Conservation (phyloP, 30 jellyfish, hydroid and myxozoan species). For the Chrysaora quinquecirrha region DNA sequence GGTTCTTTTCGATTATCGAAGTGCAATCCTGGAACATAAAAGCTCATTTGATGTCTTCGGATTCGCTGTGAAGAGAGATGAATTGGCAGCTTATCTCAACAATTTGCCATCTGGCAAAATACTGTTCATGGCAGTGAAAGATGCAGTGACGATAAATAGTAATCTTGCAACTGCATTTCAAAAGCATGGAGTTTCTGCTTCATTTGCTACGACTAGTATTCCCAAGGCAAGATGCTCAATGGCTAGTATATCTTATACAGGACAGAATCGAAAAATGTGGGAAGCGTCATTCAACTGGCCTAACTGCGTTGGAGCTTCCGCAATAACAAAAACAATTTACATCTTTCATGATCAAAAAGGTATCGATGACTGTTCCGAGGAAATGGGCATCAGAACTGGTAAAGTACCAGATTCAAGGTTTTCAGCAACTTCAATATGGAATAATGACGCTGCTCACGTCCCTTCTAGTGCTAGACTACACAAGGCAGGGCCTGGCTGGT, state of each 20-base stretch:
- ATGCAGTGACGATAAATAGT: conserved; percentile 13
- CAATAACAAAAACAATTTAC: background rate
- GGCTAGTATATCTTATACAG: conserved; percentile 5
- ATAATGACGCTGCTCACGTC: background rate
- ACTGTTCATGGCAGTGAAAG: conserved; percentile 17
- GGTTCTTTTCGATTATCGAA: conserved; percentile 36
- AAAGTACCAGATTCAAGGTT: background rate
- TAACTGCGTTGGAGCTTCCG: conserved; percentile 13
- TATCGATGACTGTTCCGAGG: conserved; percentile 9
- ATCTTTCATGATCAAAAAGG: background rate
- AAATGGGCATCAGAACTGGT: conserved; percentile 19
- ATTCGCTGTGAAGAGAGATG: background rate
- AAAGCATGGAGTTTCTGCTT: conserved; percentile 22
- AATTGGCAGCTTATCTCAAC: conserved; percentile 6
- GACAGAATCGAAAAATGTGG: conserved; percentile 17
- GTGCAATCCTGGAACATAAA: conserved; percentile 30
- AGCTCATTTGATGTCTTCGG: conserved; percentile 12
- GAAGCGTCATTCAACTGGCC: conserved; percentile 1
- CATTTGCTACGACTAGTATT: conserved; percentile 1
- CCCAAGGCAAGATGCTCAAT: background rate
- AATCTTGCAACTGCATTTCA: conserved; percentile 8
- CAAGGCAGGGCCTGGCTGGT: conserved; percentile 3
- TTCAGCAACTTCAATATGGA: background rate
- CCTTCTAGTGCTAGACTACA: background rate
- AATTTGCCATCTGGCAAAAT: conserved; percentile 11